phyloP scores from a whole-genome alignment of 2,797 vertebrate genomes.

The Monodelphis domestica region DNA sequence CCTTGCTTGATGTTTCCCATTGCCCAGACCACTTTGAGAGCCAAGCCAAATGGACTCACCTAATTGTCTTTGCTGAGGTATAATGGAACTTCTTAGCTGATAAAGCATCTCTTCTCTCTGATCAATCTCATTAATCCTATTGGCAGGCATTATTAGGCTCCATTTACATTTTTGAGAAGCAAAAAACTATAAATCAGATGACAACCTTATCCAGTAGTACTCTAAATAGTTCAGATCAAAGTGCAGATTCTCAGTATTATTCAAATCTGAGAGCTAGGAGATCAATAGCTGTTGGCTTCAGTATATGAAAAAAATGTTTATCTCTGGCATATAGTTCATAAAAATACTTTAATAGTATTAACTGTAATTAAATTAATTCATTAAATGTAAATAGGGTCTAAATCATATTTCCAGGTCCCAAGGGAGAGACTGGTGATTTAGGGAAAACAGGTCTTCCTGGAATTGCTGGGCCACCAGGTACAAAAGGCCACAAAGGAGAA shows the following conservation, averaged over 20 bases:
- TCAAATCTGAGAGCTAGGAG: conserved; percentile 49
- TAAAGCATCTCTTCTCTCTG: conserved; percentile 41
- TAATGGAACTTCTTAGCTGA: conserved; percentile 31
- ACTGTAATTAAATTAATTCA: no score
- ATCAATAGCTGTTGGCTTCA: conserved; percentile 31
- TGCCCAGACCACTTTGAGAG: neutral
- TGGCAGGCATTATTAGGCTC: conserved; percentile 70
- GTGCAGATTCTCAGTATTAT: neutral
- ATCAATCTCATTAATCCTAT: conserved; percentile 52
- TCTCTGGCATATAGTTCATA: conserved; percentile 31
- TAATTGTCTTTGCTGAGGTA: neutral
- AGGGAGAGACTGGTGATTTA: conserved; percentile 89
- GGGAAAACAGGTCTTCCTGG: conserved; percentile 89
- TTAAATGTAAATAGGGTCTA: conserved; percentile 37
- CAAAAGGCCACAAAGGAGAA: conserved; percentile 87
- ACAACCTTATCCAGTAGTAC: conserved; percentile 57
- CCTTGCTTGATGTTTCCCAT: neutral
- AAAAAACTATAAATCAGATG: conserved; percentile 58
- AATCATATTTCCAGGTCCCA: conserved; percentile 86
- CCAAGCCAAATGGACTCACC: neutral
- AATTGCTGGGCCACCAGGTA: conserved; percentile 80
- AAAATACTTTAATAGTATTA: conserved; percentile 36
- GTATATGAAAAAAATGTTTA: conserved; percentile 6
- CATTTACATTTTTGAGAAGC: conserved; percentile 66
- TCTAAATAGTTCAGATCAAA: conserved; percentile 21